Evolutionary conservation across 2,797 vertebrate genomes (phyloP).

Genomic region (Pogoniulus pusillus): DNA sequence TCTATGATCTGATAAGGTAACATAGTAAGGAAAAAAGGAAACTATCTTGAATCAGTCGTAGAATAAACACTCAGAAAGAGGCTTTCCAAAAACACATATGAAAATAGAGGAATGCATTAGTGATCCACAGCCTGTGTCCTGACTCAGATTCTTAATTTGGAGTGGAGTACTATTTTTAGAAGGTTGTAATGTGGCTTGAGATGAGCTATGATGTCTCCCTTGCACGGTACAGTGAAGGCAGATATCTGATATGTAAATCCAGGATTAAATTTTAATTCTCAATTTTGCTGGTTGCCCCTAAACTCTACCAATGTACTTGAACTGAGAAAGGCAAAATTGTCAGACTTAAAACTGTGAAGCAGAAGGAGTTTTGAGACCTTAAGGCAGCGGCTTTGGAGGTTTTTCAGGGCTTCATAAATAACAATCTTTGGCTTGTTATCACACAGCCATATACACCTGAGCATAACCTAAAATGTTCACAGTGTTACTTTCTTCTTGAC

Average conservation of each 20-base stretch:
- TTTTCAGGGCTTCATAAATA: neutral
- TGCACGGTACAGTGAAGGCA: neutral
- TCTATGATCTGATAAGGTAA: no score
- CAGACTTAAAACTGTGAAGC: neutral
- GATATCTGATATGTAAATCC: neutral
- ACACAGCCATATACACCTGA: neutral
- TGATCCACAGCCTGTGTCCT: neutral
- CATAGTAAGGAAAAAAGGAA: neutral
- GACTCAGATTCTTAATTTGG: neutral
- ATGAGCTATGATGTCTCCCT: neutral
- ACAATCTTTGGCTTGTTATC: neutral
- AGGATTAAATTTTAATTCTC: neutral
- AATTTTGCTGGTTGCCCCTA: neutral
- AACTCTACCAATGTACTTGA: neutral
- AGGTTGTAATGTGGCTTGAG: neutral
- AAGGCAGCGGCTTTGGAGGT: neutral
- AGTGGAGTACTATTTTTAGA: neutral
- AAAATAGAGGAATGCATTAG: neutral
- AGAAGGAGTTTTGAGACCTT: neutral
- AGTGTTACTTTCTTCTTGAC: neutral
- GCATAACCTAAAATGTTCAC: neutral
- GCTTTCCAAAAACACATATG: neutral
- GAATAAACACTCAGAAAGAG: neutral
- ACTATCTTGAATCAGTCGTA: neutral
- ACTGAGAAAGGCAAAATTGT: neutral